Evolutionary conservation across 2,888 invertebrate genomes (phyloP).

Genomic region (Zhuqinia jingwanae): DNA sequence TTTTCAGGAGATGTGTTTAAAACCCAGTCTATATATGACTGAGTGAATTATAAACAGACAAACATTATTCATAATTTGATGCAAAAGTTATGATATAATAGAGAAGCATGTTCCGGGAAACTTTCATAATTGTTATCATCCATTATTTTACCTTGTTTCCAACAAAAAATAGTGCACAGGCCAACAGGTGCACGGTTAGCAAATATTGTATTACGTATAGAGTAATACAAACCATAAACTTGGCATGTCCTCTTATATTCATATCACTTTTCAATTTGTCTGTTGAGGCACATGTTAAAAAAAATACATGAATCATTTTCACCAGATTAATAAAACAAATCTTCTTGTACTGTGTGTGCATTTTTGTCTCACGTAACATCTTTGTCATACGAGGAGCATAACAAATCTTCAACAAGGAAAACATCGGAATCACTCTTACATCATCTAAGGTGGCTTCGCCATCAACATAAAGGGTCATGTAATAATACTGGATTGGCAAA

Average conservation of each 20-base stretch:
- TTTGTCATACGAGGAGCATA: constrained; percentile 55
- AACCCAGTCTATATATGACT: constrained; percentile 58
- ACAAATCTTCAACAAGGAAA: not conserved
- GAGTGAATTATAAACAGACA: not conserved
- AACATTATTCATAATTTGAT: not conserved
- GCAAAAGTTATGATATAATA: too few relatives aligned
- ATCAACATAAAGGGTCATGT: not conserved
- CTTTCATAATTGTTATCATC: too few relatives aligned
- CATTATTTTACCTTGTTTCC: constrained; percentile 34
- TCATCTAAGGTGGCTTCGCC: not conserved
- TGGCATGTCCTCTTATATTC: constrained; percentile 32
- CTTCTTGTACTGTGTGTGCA: not conserved
- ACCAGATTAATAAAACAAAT: not conserved
- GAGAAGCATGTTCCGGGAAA: too few relatives aligned
- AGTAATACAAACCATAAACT: constrained; percentile 13
- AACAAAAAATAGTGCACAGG: constrained; percentile 49
- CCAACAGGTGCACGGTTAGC: constrained; percentile 43
- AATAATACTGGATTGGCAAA: not conserved
- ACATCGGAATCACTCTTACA: not conserved
- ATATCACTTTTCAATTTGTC: constrained; percentile 63
- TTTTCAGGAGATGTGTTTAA: constrained; percentile 42
- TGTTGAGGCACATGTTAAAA: not conserved
- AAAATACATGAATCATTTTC: not conserved
- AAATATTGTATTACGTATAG: constrained; percentile 54
- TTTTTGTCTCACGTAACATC: constrained; percentile 42